Evolutionary conservation across 2,888 invertebrate species (phyloP).

Genomic region (Lasioglossum figueresi): DNA sequence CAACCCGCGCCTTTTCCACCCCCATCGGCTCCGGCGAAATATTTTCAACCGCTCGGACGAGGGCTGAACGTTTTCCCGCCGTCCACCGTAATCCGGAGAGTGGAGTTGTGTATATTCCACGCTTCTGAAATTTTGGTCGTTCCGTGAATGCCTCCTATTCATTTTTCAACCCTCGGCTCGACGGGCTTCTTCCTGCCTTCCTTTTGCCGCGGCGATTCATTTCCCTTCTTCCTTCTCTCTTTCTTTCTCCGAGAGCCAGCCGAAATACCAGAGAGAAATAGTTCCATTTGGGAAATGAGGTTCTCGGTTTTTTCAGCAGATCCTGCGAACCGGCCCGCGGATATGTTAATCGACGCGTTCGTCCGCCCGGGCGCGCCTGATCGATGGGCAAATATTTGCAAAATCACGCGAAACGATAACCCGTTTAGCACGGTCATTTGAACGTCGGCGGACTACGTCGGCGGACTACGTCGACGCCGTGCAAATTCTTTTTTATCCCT

Average conservation of each 20-base stretch:
- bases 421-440: conserved; percentile 61
- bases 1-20: not conserved
- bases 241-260: not conserved
- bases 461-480: not conserved
- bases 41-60: conserved; percentile 3
- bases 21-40: conserved; percentile 11
- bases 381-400: conserved; percentile 68
- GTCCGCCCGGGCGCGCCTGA: conserved; percentile 45
- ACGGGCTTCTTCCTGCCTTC: not conserved
- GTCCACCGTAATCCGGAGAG: conserved; percentile 37
- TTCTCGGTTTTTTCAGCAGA: conserved; percentile 54
- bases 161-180: conserved; percentile 33
- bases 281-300: conserved; percentile 80
- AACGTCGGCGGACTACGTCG: no score
- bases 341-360: conserved; percentile 67
- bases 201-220: conserved; percentile 2
- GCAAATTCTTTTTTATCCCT: conserved; percentile 47
- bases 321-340: conserved; percentile 27
- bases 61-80: not conserved
- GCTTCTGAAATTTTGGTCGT: conserved; percentile 41
- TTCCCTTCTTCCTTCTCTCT: not conserved
- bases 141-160: conserved; percentile 44
- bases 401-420: conserved; percentile 70
- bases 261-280: conserved; percentile 55
- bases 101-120: conserved; percentile 36